phyloP scores from a whole-genome alignment of 53 echinoderm and acorn worm species.

The Glandiceps talaboti region DNA sequence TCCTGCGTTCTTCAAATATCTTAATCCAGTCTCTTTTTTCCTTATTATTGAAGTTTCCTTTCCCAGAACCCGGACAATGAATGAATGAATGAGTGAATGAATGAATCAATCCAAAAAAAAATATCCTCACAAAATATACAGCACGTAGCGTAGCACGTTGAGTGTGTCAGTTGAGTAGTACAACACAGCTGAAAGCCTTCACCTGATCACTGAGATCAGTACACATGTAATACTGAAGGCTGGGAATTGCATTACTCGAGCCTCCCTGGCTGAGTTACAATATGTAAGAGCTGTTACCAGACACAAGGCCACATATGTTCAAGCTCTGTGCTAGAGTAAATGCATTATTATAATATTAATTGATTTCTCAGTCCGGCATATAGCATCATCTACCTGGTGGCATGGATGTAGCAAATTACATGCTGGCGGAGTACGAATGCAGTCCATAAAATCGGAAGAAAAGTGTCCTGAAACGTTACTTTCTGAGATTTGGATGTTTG shows the following conservation, averaged over 20 bases:
- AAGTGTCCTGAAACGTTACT: too few relatives aligned
- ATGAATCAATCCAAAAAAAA: neutral
- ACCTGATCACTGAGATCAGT: neutral
- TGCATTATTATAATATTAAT: neutral
- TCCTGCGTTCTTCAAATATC: too few relatives aligned
- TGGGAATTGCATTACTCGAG: neutral
- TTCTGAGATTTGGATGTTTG: too few relatives aligned
- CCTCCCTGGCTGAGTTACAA: neutral
- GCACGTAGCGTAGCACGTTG: too few relatives aligned
- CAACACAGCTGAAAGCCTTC: neutral
- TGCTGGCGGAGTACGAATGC: too few relatives aligned
- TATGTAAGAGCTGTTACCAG: neutral
- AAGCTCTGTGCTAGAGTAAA: neutral
- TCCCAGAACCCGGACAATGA: too few relatives aligned
- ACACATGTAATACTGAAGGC: neutral
- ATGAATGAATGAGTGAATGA: too few relatives aligned
- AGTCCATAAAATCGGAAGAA: too few relatives aligned
- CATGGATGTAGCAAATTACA: neutral
- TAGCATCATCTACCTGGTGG: neutral
- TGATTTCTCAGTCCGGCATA: neutral
- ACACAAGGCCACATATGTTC: neutral
- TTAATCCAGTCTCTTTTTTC: too few relatives aligned
- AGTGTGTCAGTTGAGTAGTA: too few relatives aligned
- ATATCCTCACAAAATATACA: too few relatives aligned
- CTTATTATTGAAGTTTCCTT: too few relatives aligned